These are phyloP conservation scores for Drosophila anomelani DNA, from an alignment of 2,888 invertebrate genomes.

Conservation along the genomic window DNA sequence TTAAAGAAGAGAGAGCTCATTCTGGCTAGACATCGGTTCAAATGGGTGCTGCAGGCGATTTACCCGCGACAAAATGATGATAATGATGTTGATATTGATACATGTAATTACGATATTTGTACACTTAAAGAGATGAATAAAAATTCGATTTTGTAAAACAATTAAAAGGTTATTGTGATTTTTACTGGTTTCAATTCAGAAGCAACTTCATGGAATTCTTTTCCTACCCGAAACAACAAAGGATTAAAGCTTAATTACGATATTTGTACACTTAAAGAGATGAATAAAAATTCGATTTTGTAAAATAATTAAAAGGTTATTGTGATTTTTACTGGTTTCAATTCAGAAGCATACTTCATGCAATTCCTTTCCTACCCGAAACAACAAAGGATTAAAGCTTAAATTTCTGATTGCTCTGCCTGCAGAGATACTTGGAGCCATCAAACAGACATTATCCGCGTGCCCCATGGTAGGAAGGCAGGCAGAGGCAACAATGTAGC, in stretches of 20 bases:
- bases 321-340: not conserved
- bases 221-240: not conserved
- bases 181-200: no score
- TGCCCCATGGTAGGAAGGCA: not conserved
- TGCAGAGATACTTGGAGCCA: conserved; percentile 6
- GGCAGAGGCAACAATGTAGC: conserved; percentile 22
- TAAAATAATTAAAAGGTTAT: no score
- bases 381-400: conserved; percentile 2
- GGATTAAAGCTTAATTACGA: conserved; percentile 9
- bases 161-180: not conserved
- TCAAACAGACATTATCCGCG: conserved; percentile 22
- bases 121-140: conserved; percentile 63
- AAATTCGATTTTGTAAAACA: conserved; percentile 66
- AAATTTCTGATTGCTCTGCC: not conserved
- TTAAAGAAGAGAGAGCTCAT: conserved; percentile 4
- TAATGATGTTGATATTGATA: conserved; percentile 64
- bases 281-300: no score
- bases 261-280: no score
- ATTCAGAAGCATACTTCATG: no score
- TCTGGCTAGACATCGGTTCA: conserved; percentile 29
- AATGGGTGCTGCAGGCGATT: conserved; percentile 42
- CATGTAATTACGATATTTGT: conserved; percentile 60
- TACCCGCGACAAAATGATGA: conserved; percentile 42
- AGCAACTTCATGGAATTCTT: not conserved
- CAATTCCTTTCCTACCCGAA: not conserved